Conservation (phyloP, 2,888 invertebrate genomes). For the Eilema sororculum region DNA sequence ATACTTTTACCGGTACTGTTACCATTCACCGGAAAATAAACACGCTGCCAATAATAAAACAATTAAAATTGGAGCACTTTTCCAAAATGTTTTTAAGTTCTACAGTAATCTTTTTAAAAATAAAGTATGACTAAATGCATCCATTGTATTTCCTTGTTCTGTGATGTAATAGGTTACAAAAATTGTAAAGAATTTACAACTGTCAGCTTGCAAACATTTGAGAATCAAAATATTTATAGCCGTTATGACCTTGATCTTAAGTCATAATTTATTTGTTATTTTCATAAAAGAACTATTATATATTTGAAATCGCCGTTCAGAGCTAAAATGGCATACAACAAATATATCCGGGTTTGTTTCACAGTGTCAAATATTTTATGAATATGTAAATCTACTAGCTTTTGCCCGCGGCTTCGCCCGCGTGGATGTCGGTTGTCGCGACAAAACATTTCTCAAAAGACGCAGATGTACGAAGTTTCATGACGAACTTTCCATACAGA, state of each 20-base stretch:
- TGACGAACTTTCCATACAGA: too few species aligned
- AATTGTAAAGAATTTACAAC: background rate
- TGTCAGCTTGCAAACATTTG: background rate
- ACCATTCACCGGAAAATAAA: constrained; percentile 53
- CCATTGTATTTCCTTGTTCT: constrained; percentile 33
- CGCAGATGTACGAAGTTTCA: too few species aligned
- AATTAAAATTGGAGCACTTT: constrained; percentile 49
- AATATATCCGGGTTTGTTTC: background rate
- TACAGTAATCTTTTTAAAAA: constrained; percentile 39
- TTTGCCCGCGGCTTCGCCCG: too few species aligned
- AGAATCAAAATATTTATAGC: background rate
- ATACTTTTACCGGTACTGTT: constrained; percentile 36
- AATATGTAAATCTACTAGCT: too few species aligned
- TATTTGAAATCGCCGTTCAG: background rate
- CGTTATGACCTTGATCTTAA: constrained; percentile 6
- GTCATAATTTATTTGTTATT: constrained; percentile 7
- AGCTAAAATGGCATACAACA: background rate
- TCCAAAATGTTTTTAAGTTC: constrained; percentile 33
- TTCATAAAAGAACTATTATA: background rate
- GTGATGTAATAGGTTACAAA: constrained; percentile 24
- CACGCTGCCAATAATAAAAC: constrained; percentile 40
- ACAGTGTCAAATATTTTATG: background rate
- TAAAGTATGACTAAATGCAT: constrained; percentile 31
- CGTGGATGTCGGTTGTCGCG: too few species aligned
- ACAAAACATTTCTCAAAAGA: too few species aligned